A percentile compares a stretch with the other conserved stretches of the same genome.
phyloP scores from a whole-genome alignment of 2,888 invertebrate genomes.

The Hanleya hanleyi region DNA sequence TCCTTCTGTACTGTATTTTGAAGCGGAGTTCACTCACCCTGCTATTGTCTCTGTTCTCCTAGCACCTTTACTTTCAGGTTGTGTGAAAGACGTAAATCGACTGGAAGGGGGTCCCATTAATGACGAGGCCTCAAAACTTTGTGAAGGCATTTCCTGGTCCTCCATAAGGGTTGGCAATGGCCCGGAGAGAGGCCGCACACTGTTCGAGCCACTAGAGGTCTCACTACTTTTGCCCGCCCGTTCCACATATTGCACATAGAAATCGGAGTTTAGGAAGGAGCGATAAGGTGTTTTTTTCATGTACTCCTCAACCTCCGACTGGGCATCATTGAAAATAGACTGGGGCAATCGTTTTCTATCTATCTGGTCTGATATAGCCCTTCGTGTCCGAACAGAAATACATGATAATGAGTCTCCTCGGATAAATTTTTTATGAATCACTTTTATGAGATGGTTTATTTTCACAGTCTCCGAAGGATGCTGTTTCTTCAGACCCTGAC shows the following conservation, averaged over 20 bases:
- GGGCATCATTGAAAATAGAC: conserved; percentile 89
- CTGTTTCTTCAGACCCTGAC: conserved; percentile 68
- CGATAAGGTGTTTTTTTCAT: conserved; percentile 93
- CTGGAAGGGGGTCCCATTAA: conserved; percentile 38
- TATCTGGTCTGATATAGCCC: conserved; percentile 77
- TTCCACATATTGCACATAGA: conserved; percentile 81
- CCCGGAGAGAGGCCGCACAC: conserved; percentile 62
- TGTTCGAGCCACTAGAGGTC: conserved; percentile 66
- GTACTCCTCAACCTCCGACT: conserved; percentile 85
- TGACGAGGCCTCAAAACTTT: neutral
- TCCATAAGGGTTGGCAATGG: conserved; percentile 87
- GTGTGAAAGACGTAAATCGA: conserved; percentile 31
- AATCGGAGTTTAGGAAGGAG: conserved; percentile 92
- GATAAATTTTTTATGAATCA: conserved; percentile 77
- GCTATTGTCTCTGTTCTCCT: conserved; percentile 40
- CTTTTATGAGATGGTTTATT: conserved; percentile 83
- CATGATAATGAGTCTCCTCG: conserved; percentile 82
- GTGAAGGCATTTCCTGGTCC: conserved; percentile 81
- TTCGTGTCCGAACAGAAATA: conserved; percentile 87
- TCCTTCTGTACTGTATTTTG: too few species aligned
- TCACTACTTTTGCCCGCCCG: conserved; percentile 64
- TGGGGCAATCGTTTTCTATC: conserved; percentile 76
- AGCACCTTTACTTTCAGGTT: conserved; percentile 27
- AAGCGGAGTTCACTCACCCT: conserved; percentile 39
- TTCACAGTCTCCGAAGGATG: conserved; percentile 77